phyloP scores from a whole-genome alignment of 2,888 invertebrate species.

The Masnerella sp. region DNA sequence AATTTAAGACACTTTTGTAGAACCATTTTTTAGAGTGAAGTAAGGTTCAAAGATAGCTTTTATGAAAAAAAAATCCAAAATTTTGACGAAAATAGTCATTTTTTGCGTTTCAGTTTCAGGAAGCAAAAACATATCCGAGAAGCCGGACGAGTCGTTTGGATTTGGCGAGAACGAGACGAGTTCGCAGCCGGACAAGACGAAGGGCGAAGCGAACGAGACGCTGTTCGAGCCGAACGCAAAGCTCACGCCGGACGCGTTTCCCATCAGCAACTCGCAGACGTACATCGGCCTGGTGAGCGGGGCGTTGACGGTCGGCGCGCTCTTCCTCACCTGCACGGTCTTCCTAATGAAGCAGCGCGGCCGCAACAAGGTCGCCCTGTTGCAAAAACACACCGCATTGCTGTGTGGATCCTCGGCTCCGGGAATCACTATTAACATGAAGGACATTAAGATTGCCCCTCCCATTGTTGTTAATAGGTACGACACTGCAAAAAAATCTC shows the following conservation, averaged over 20 bases:
- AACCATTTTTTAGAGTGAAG: no score
- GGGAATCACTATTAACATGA: conserved; percentile 81
- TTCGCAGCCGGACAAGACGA: conserved; percentile 46
- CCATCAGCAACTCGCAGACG: conserved; percentile 80
- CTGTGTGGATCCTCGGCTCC: conserved; percentile 80
- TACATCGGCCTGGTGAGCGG: conserved; percentile 81
- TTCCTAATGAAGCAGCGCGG: conserved; percentile 83
- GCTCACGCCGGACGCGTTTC: conserved; percentile 80
- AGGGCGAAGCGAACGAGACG: conserved; percentile 68
- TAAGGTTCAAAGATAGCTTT: no score
- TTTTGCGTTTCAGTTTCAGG: conserved; percentile 56
- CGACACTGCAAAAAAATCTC: no score
- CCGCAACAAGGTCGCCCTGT: conserved; percentile 82
- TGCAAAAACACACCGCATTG: conserved; percentile 82
- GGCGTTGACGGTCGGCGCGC: conserved; percentile 82
- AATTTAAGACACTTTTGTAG: no score
- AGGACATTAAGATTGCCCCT: conserved; percentile 80
- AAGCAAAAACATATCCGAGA: conserved; percentile 58
- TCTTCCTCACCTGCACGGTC: conserved; percentile 82
- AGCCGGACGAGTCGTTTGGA: conserved; percentile 49
- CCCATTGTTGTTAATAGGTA: conserved; percentile 81
- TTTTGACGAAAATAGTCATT: not conserved
- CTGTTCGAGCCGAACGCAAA: conserved; percentile 66
- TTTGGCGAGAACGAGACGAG: conserved; percentile 51
- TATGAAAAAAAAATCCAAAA: no score